phyloP scores from a whole-genome alignment of 2,797 vertebrate species.

The Semaprochilodus insignis region DNA sequence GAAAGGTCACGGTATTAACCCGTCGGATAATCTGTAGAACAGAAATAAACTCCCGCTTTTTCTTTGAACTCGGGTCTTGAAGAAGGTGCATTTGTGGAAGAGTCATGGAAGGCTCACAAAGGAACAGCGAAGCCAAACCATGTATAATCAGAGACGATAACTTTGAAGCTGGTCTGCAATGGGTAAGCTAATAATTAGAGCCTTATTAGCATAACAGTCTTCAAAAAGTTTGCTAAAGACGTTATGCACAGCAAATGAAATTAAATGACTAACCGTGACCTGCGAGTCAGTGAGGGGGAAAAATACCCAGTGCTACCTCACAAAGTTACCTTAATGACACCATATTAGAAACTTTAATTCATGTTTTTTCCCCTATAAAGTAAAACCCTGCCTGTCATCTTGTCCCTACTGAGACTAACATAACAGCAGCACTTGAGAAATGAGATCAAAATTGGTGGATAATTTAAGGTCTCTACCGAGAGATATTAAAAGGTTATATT shows the following conservation, averaged over 20 bases:
- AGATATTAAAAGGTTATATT: constrained; percentile 72
- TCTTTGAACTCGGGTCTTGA: constrained; percentile 42
- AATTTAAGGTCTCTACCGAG: constrained; percentile 71
- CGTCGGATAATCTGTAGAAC: constrained; percentile 18
- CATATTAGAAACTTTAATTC: constrained; percentile 43
- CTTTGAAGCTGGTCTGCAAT: constrained; percentile 72
- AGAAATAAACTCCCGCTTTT: constrained; percentile 44
- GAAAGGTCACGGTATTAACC: constrained; percentile 45
- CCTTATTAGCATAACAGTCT: constrained; percentile 76
- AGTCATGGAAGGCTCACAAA: constrained; percentile 49
- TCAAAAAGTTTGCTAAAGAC: constrained; percentile 66
- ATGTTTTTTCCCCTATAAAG: constrained; percentile 19
- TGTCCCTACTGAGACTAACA: constrained; percentile 58
- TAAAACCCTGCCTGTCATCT: constrained; percentile 57
- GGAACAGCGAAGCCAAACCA: constrained; percentile 55
- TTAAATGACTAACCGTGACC: constrained; percentile 74
- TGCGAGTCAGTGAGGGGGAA: constrained; percentile 58
- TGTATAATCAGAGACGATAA: constrained; percentile 63
- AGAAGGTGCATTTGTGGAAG: constrained; percentile 37
- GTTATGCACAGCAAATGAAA: constrained; percentile 78
- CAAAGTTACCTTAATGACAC: constrained; percentile 69
- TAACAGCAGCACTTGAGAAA: constrained; percentile 58
- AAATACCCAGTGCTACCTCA: constrained; percentile 56
- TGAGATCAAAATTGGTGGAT: constrained; percentile 66
- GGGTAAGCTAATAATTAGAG: constrained; percentile 75